Base-by-base conservation (phyloP, 2,888 invertebrate genomes). In the Griposia aprilina region DNA sequence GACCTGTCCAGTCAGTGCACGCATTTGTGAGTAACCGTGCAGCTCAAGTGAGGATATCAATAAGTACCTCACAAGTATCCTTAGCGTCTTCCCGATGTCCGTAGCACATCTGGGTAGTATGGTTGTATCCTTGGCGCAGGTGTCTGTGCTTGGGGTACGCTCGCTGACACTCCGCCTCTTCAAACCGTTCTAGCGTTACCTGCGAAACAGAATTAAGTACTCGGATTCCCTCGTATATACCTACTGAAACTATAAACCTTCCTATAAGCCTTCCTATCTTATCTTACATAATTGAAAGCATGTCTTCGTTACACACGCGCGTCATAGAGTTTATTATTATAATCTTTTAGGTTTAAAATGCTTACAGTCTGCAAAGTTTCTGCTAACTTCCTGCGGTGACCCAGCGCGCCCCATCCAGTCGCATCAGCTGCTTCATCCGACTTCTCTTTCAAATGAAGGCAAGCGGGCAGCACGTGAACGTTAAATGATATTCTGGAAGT, bases 41-140 rank as follows among this genome's bases (percentile, higher is more conserved):
- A 36, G 30, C 30, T 36, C 30, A 36, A 36, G 2, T 36, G 30
- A 36, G 30, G 30, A 36, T 36, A 36, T 36, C 30, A 36, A 20
- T 15, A 7, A 7, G 8, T 72, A 84, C 84, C 63, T 82, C 30
- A 36, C 86, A 86, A 7, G 85, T 79, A 45, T 86, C 85, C 15
- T 48, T 59, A 2, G 63, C 36, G 11, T 67, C 62, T 4, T 59
- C 30, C 6, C 59, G 41, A 26, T 78, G 66, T 17, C 85, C 86
- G 30, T 82, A 86, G 26, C 86, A 86, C 72, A 80, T 81, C 71
- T 86, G 86, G 6, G 78, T 82, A 0, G 74, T 59, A 1, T 69
- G 63, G 5, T 85, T 73, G 62, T 67, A 85, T 0, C 85, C 85
- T 11, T 67, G n/a, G 0, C 17, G 26, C 55, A 84, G 11, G 5